Evolutionary conservation across 1,140 invertebrate genomes (phyloP).

Genomic region (Battus philenor): DNA sequence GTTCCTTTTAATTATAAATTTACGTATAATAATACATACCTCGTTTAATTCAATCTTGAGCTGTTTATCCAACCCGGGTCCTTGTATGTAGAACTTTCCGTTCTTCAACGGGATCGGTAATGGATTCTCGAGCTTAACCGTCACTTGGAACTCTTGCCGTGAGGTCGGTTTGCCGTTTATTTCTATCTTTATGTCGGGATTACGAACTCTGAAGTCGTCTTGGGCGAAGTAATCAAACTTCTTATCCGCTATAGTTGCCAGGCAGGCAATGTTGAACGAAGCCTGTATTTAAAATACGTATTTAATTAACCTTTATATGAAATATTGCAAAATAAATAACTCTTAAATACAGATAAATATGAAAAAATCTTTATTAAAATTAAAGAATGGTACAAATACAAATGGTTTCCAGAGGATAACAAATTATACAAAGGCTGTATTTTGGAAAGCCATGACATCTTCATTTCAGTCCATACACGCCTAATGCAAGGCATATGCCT

Average conservation of each 20-base stretch:
- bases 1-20: no score
- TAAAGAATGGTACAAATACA: no score
- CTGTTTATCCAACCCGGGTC: conserved; percentile 84
- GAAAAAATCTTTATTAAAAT: no score
- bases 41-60: conserved; percentile 82
- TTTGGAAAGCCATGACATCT: no score
- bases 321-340: not conserved
- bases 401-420: no score
- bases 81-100: conserved; percentile 87
- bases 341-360: no score
- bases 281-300: conserved; percentile 74
- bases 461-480: no score
- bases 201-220: conserved; percentile 92
- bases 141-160: conserved; percentile 80
- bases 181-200: conserved; percentile 91
- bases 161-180: conserved; percentile 79
- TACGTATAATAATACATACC: no score
- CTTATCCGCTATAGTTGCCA: conserved; percentile 87
- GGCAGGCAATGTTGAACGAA: conserved; percentile 89
- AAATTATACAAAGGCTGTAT: no score
- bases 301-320: not conserved
- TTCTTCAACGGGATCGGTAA: conserved; percentile 85
- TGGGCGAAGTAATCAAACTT: conserved; percentile 93
- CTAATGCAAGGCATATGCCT: no score
- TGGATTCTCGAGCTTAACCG: conserved; percentile 88